A percentile compares a stretch with the other conserved stretches of the same genome.
Conservation (phyloP, 2,113 vertebrate genomes). For the Petrocephalus microphthalmus region DNA sequence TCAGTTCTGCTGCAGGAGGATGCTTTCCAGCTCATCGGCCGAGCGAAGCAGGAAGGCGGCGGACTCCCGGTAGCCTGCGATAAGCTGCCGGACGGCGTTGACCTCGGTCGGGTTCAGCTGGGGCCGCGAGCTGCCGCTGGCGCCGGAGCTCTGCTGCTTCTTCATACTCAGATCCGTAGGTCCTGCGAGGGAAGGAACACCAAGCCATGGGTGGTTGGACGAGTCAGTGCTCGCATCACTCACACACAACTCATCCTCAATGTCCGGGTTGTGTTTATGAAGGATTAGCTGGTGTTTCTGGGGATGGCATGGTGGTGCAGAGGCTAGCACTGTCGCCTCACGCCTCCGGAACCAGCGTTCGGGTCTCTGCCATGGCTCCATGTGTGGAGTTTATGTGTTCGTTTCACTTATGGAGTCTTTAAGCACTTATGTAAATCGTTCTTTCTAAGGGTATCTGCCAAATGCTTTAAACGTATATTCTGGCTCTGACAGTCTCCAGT, state of each 20-base stretch:
- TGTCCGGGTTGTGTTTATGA: neutral
- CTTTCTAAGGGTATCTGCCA: no score
- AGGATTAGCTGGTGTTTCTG: neutral
- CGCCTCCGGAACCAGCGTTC: no score
- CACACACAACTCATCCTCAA: neutral
- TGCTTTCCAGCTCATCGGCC: constrained; percentile 96
- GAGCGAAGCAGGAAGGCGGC: constrained; percentile 93
- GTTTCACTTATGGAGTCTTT: no score
- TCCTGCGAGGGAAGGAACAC: constrained; percentile 55
- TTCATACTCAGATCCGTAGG: constrained; percentile 99
- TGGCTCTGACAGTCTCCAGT: neutral
- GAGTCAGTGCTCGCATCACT: neutral
- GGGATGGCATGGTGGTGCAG: no score
- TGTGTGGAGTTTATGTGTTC: no score
- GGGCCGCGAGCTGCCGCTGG: constrained; percentile 72
- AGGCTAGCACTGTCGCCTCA: no score
- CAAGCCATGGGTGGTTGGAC: neutral
- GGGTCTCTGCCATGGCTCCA: no score
- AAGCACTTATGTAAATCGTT: no score
- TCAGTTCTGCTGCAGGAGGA: constrained; percentile 99
- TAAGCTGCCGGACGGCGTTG: constrained; percentile 90
- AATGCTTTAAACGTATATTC: no score
- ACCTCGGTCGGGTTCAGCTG: constrained; percentile 97
- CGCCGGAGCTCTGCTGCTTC: constrained; percentile 62
- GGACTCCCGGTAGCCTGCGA: constrained; percentile 91